Evolutionary conservation across 2,113 vertebrate species (phyloP).

Genomic region (Corythoichthys intestinalis): DNA sequence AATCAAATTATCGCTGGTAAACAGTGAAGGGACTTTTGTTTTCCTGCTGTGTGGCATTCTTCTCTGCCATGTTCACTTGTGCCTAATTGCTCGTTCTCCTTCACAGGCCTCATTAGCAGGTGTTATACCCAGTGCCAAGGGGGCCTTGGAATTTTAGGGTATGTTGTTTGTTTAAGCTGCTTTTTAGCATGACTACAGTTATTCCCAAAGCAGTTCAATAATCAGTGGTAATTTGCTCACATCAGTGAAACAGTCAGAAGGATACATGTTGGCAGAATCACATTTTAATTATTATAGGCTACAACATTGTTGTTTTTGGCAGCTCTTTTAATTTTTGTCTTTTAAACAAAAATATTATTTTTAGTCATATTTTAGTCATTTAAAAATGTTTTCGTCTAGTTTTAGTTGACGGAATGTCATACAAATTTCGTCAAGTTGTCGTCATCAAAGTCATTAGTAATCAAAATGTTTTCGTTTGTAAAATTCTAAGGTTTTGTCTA

Average conservation of each 20-base stretch:
- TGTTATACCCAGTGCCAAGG: constrained; percentile 29
- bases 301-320: too few relatives aligned
- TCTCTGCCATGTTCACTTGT: constrained; percentile 37
- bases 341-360: too few relatives aligned
- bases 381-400: too few relatives aligned
- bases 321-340: too few relatives aligned
- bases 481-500: too few relatives aligned
- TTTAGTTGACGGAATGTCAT: too few relatives aligned
- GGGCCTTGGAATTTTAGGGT: constrained; percentile 28
- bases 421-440: too few relatives aligned
- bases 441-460: too few relatives aligned
- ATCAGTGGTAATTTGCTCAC: background rate
- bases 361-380: too few relatives aligned
- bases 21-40: constrained; percentile 48
- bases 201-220: constrained; percentile 18
- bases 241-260: background rate
- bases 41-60: constrained; percentile 45
- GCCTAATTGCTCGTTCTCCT: constrained; percentile 44
- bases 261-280: background rate
- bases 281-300: background rate
- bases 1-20: constrained; percentile 57
- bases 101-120: constrained; percentile 37
- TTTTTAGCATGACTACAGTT: constrained; percentile 5
- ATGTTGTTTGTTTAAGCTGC: constrained; percentile 23
- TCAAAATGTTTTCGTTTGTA: too few relatives aligned